Conservation (phyloP, 2,797 vertebrate genomes). For the Fringilla coelebs region DNA sequence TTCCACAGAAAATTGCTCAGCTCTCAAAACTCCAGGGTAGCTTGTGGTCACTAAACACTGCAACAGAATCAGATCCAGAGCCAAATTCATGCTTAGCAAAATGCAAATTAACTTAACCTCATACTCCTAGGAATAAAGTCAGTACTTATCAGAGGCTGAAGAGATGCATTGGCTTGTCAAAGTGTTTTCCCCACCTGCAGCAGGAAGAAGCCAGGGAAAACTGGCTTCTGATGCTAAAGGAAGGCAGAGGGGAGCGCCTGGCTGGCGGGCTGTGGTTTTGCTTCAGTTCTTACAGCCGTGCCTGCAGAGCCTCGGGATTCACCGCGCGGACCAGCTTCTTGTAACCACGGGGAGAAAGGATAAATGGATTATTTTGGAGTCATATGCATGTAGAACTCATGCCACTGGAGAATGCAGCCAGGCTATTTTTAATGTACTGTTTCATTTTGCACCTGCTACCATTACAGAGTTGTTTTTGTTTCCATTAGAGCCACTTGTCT, state of each 20-base stretch:
- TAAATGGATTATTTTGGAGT: constrained; percentile 54
- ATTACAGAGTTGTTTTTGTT: constrained; percentile 53
- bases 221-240: not conserved
- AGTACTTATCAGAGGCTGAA: not conserved
- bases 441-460: constrained; percentile 66
- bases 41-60: not conserved
- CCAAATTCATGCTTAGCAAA: not conserved
- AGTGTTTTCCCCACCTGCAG: not conserved
- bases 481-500: constrained; percentile 45
- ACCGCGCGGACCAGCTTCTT: not conserved
- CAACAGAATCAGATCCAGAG: not conserved
- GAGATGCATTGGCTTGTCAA: not conserved
- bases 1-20: not conserved
- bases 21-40: not conserved
- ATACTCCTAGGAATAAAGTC: not conserved
- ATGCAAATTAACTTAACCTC: not conserved
- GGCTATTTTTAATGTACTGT: constrained; percentile 58
- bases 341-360: not conserved
- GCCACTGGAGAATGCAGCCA: constrained; percentile 27
- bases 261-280: not conserved
- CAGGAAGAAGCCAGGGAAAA: not conserved
- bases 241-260: not conserved
- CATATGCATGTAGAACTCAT: not conserved
- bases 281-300: not conserved
- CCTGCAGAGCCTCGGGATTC: not conserved